Evolutionary conservation across 2,888 invertebrate species (phyloP).

Genomic region (Neoscelio sp.): DNA sequence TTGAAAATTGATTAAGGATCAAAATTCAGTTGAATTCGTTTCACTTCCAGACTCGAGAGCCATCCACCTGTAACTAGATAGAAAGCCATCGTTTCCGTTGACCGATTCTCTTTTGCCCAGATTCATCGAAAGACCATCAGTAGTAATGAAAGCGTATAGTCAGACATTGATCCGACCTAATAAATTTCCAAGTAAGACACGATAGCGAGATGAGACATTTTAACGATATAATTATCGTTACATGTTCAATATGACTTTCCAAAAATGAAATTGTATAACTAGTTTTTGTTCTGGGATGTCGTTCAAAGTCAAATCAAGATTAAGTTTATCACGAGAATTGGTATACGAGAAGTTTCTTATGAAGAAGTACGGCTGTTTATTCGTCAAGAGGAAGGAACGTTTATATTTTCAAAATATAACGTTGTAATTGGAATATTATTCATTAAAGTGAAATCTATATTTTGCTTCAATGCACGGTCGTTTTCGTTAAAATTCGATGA

Average conservation of each 20-base stretch:
- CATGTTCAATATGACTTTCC: not conserved
- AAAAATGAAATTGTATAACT: not conserved
- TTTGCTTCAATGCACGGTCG: too few relatives aligned
- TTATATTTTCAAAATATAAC: too few relatives aligned
- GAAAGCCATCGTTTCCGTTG: slow-evolving; percentile 57
- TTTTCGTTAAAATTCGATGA: too few relatives aligned
- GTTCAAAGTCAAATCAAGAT: too few relatives aligned
- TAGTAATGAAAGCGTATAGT: slow-evolving; percentile 42
- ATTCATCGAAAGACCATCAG: slow-evolving; percentile 51
- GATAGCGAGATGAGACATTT: not conserved
- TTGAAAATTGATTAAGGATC: slow-evolving; percentile 66
- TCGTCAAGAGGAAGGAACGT: too few relatives aligned
- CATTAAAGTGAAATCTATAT: too few relatives aligned
- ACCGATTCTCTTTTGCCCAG: slow-evolving; percentile 33
- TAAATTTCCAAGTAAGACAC: slow-evolving; percentile 30
- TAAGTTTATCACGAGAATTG: too few relatives aligned
- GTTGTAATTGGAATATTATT: too few relatives aligned
- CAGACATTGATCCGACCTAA: slow-evolving; percentile 37
- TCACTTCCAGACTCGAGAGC: slow-evolving; percentile 55
- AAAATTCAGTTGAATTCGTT: slow-evolving; percentile 64
- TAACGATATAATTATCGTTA: not conserved
- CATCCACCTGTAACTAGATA: slow-evolving; percentile 55
- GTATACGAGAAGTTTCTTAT: too few relatives aligned
- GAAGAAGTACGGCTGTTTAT: too few relatives aligned
- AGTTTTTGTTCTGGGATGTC: too few relatives aligned